These are phyloP conservation scores for Drosophila lutescens DNA, from an alignment of 2,888 invertebrate genomes.

Conservation along the genomic window DNA sequence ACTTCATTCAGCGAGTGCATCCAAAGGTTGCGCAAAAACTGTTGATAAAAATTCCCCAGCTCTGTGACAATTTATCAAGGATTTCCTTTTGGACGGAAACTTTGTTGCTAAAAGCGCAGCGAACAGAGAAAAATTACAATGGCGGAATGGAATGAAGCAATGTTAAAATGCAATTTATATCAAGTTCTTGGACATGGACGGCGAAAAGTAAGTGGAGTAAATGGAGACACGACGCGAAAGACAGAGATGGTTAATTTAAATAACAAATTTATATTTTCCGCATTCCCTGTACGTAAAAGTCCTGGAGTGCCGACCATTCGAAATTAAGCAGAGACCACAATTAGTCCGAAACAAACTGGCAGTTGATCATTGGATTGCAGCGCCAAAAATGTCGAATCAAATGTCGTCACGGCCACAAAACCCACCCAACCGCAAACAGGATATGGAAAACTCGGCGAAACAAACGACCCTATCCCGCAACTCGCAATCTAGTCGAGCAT, in stretches of 20 bases:
- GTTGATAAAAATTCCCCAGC: constrained; percentile 28
- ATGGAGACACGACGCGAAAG: neutral
- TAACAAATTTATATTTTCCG: neutral
- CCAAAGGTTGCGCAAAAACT: constrained; percentile 27
- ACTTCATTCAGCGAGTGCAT: constrained; percentile 23
- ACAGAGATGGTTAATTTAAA: constrained; percentile 19
- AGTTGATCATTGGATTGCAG: constrained; percentile 13
- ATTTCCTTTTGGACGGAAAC: constrained; percentile 25
- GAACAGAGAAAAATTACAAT: constrained; percentile 13
- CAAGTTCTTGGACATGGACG: constrained; percentile 3
- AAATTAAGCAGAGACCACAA: constrained; percentile 11
- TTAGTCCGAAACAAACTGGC: constrained; percentile 23
- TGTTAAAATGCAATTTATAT: constrained; percentile 34
- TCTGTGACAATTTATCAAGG: constrained; percentile 41
- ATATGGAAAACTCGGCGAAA: constrained; percentile 15
- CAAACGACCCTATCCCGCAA: neutral
- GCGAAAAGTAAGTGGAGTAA: neutral
- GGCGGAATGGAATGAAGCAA: constrained; percentile 4
- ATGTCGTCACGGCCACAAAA: constrained; percentile 9
- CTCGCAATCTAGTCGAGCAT: constrained; percentile 38
- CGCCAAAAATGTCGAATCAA: constrained; percentile 26
- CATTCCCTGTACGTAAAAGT: neutral
- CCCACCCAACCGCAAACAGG: neutral
- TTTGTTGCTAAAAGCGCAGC: constrained; percentile 23
- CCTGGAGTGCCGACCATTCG: neutral